phyloP scores from a whole-genome alignment of 2,797 vertebrate species.

The Lithobates sylvaticus region DNA sequence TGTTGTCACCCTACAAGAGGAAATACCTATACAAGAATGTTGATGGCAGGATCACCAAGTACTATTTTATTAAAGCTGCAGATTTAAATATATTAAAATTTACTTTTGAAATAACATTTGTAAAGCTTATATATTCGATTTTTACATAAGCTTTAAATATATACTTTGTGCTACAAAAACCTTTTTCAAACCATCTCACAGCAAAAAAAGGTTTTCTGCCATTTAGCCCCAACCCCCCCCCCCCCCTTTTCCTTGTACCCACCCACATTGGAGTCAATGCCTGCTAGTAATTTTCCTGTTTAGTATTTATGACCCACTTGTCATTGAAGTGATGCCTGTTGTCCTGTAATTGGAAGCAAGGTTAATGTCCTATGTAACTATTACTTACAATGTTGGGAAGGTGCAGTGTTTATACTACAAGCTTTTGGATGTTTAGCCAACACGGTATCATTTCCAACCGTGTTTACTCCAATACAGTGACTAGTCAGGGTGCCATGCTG shows the following conservation, averaged over 20 bases:
- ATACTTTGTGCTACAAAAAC: no score
- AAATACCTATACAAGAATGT: no score
- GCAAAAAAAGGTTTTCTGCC: no score
- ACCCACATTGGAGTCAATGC: background rate
- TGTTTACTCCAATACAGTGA: slow-evolving; percentile 33
- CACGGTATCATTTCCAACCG: background rate
- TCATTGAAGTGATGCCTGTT: background rate
- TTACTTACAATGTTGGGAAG: background rate
- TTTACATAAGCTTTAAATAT: no score
- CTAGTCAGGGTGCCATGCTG: background rate
- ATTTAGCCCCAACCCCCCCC: no score
- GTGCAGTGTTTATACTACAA: slow-evolving; percentile 33
- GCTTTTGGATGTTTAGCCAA: slow-evolving; percentile 48
- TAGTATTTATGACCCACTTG: background rate
- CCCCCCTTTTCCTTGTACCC: background rate
- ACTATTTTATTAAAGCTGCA: no score
- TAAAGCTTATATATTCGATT: no score
- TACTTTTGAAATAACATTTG: no score
- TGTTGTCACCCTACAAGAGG: no score
- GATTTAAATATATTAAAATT: no score
- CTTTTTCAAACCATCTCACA: no score
- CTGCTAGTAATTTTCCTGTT: background rate
- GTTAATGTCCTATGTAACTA: background rate
- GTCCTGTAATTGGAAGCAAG: background rate
- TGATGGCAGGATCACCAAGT: no score